A percentile compares a stretch with the other conserved stretches of the same genome.
phyloP scores from a whole-genome alignment of 1,140 invertebrate genomes.

The Drosophila orosa region DNA sequence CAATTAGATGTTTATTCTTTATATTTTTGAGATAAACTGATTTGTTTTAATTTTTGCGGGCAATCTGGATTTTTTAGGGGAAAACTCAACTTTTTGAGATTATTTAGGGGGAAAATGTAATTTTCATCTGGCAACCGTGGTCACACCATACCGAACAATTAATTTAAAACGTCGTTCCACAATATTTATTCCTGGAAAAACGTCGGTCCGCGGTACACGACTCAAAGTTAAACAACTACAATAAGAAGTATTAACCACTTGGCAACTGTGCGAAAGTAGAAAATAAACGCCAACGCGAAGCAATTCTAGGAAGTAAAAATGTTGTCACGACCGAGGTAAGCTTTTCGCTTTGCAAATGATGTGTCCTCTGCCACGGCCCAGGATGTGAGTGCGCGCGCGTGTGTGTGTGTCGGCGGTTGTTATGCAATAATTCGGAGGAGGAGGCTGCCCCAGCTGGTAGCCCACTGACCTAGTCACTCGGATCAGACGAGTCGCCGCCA shows the following conservation, averaged over 20 bases:
- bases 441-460: slow-evolving; percentile 55
- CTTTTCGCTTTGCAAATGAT: slow-evolving; percentile 17
- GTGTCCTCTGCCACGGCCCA: slow-evolving; percentile 13
- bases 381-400: slow-evolving; percentile 11
- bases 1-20: too few relatives aligned
- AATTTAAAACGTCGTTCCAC: too few relatives aligned
- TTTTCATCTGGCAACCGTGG: too few relatives aligned
- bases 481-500: slow-evolving; percentile 63
- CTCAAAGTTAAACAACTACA: slow-evolving; percentile 10
- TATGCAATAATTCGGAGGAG: slow-evolving; percentile 43
- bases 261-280: slow-evolving; percentile 30
- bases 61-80: too few relatives aligned
- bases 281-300: slow-evolving; percentile 39
- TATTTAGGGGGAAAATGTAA: too few relatives aligned
- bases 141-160: too few relatives aligned
- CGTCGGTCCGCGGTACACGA: slow-evolving; percentile 1
- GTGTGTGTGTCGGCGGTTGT: slow-evolving; percentile 7
- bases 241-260: slow-evolving; percentile 56
- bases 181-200: slow-evolving; percentile 23
- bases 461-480: slow-evolving; percentile 55
- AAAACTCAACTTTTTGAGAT: too few relatives aligned
- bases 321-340: slow-evolving; percentile 79
- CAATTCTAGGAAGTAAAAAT: slow-evolving; percentile 61
- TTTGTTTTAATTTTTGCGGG: too few relatives aligned
- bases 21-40: too few relatives aligned